These are phyloP conservation scores for Conus betulinus DNA, from an alignment of 1,140 invertebrate genomes.

Conservation along the genomic window DNA sequence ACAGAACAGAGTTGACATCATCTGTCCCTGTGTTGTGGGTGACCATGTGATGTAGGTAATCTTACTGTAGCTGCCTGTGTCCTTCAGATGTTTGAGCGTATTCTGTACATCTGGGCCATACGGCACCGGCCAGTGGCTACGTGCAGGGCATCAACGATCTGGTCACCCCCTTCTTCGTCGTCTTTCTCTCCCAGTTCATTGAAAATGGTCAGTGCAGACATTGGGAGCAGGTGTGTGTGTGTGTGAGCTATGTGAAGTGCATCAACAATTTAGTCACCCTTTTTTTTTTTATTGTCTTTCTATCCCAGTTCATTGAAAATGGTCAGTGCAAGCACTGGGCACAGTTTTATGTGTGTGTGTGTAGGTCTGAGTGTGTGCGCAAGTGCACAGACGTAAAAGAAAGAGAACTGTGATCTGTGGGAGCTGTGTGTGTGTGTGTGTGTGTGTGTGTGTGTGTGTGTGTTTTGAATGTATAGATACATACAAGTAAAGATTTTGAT, in stretches of 20 bases:
- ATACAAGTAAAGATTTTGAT: too few species aligned
- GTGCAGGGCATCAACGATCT: conserved; percentile 99
- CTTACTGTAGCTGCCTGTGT: background rate
- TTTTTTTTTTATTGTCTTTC: conserved; percentile 99
- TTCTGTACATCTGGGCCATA: conserved; percentile 99
- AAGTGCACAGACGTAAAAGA: too few species aligned
- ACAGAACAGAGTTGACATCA: too few species aligned
- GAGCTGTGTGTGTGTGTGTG: too few species aligned
- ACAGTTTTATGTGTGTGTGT: too few species aligned
- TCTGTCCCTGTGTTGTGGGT: background rate
- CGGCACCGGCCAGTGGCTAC: conserved; percentile 98
- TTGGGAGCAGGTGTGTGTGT: too few species aligned
- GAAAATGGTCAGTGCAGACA: conserved; percentile 76
- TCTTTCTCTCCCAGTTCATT: conserved; percentile 97
- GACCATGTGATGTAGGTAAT: background rate
- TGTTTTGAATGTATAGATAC: too few species aligned
- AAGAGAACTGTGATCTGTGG: too few species aligned
- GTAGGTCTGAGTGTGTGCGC: too few species aligned
- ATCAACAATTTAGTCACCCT: conserved; percentile 99
- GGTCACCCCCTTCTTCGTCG: conserved; percentile 99
- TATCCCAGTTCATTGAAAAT: conserved; percentile 90
- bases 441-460: too few species aligned
- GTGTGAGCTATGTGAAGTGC: conserved; percentile 99
- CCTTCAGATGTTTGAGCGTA: conserved; percentile 95
- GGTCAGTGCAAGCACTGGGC: conserved; percentile 75